These are phyloP conservation scores for Nebria ingens DNA, from an alignment of 1,140 invertebrate genomes.

Conservation along the genomic window DNA sequence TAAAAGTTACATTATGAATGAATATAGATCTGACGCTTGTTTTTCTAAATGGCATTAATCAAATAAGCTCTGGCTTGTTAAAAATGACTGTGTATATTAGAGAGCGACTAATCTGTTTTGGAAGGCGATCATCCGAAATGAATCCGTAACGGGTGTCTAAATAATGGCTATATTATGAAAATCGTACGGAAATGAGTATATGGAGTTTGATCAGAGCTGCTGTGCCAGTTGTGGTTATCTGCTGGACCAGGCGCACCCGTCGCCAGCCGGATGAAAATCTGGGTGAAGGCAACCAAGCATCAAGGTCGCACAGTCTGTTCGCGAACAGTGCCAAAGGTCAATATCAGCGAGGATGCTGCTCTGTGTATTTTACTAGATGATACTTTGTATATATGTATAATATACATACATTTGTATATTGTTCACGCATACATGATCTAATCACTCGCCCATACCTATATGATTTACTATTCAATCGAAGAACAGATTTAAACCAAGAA, in stretches of 20 bases:
- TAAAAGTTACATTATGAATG: no score
- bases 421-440: no score
- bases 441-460: no score
- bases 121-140: background rate
- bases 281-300: background rate
- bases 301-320: background rate
- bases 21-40: no score
- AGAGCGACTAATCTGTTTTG: background rate
- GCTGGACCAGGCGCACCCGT: background rate
- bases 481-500: no score
- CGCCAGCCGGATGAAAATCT: background rate
- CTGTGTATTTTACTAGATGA: no score
- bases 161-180: background rate
- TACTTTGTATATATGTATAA: no score
- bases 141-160: background rate
- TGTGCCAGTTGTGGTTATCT: background rate
- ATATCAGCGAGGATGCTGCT: background rate
- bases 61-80: no score
- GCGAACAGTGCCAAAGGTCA: background rate
- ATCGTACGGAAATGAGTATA: background rate
- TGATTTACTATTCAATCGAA: no score
- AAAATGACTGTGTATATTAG: background rate
- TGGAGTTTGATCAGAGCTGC: background rate
- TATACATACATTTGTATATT: no score
- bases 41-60: no score